Conservation (phyloP, 2,888 invertebrate species). For the Meta bourneti region DNA sequence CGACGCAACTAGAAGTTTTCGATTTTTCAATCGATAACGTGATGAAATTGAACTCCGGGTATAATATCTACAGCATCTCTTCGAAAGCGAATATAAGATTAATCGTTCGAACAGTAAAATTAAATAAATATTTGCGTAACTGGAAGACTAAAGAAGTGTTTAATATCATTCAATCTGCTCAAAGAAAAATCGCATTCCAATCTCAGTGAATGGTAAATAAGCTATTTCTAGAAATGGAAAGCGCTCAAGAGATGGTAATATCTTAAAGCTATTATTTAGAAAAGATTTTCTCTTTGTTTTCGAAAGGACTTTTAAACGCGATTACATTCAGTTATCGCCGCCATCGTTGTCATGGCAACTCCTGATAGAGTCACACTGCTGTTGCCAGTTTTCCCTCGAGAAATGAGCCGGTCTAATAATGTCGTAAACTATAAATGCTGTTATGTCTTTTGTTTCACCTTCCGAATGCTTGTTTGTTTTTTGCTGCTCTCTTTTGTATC, state of each 20-base stretch:
- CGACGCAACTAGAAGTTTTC: not conserved
- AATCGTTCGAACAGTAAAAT: conserved; percentile 16
- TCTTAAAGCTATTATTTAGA: conserved; percentile 42
- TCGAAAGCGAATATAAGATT: not conserved
- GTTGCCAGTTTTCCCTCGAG: conserved; percentile 45
- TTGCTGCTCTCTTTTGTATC: not conserved
- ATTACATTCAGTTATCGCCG: conserved; percentile 43
- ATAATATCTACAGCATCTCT: not conserved
- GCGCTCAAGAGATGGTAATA: conserved; percentile 13
- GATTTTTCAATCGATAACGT: not conserved
- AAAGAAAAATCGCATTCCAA: conserved; percentile 5
- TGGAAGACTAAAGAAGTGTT: conserved; percentile 2
- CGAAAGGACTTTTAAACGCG: conserved; percentile 21
- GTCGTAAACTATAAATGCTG: conserved; percentile 28
- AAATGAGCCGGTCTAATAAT: conserved; percentile 28
- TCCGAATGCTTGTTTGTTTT: not conserved
- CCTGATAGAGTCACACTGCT: conserved; percentile 30
- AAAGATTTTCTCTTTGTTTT: conserved; percentile 20
- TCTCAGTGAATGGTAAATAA: conserved; percentile 27
- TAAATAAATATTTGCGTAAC: conserved; percentile 31
- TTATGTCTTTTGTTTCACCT: conserved; percentile 1
- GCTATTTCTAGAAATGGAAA: conserved; percentile 32
- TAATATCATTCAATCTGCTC: conserved; percentile 7
- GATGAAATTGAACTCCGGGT: not conserved
- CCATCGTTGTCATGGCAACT: conserved; percentile 34